A percentile compares a stretch with the other conserved stretches of the same genome.
phyloP scores from a whole-genome alignment of 2,888 invertebrate species.

The Vannuccia rotundouncinata region DNA sequence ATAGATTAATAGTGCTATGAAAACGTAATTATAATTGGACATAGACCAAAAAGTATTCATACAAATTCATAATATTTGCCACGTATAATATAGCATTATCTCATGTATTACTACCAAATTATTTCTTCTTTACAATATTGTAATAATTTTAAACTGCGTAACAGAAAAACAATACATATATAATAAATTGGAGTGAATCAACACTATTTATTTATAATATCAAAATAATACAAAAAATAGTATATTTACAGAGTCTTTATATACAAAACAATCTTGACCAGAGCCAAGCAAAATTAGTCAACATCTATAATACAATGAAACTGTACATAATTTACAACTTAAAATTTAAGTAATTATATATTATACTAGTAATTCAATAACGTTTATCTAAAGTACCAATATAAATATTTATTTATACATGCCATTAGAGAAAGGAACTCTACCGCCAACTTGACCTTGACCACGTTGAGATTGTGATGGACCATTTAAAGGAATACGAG shows the following conservation, averaged over 20 bases:
- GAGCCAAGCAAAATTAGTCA: not conserved
- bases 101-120: too few species aligned
- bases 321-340: not conserved
- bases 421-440: conserved; percentile 2
- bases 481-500: not conserved
- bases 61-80: too few species aligned
- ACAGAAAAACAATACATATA: too few species aligned
- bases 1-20: too few species aligned
- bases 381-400: not conserved
- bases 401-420: conserved; percentile 5
- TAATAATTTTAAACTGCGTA: too few species aligned
- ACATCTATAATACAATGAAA: too few species aligned
- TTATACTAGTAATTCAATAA: not conserved
- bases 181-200: too few species aligned
- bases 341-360: too few species aligned
- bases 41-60: too few species aligned
- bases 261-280: not conserved
- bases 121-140: too few species aligned
- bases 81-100: too few species aligned
- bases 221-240: conserved; percentile 1
- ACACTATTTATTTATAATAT: not conserved
- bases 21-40: too few species aligned
- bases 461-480: not conserved
- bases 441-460: conserved; percentile 14
- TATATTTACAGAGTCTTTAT: not conserved